phyloP scores from a whole-genome alignment of 1,140 invertebrate species.

The Arion vulgaris region DNA sequence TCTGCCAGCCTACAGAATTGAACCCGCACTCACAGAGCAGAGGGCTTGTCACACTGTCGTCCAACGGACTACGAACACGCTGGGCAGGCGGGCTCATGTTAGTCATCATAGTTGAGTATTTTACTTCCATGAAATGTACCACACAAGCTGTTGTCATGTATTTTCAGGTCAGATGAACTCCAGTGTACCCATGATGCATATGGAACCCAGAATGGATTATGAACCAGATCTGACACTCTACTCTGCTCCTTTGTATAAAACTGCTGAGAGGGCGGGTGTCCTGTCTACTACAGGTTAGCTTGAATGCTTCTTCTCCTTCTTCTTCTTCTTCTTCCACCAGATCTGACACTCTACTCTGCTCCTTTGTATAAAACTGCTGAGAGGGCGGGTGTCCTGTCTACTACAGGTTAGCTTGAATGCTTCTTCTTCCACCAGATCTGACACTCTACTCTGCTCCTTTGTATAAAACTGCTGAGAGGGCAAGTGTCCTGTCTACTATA shows the following conservation, averaged over 20 bases:
- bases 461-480: conserved; percentile 88
- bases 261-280: conserved; percentile 84
- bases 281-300: conserved; percentile 83
- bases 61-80: too few relatives aligned
- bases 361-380: conserved; percentile 90
- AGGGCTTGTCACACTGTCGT: too few relatives aligned
- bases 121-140: too few relatives aligned
- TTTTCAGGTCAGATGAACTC: conserved; percentile 79
- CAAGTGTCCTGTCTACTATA: conserved; percentile 87
- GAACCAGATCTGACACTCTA: conserved; percentile 80
- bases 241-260: conserved; percentile 87
- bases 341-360: conserved; percentile 81
- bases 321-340: too few relatives aligned
- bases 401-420: conserved; percentile 78
- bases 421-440: too few relatives aligned
- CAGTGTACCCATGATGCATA: conserved; percentile 82
- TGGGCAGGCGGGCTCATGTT: too few relatives aligned
- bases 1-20: too few relatives aligned
- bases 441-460: conserved; percentile 83
- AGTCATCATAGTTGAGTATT: too few relatives aligned
- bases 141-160: not conserved
- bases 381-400: conserved; percentile 86
- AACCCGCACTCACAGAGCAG: too few relatives aligned
- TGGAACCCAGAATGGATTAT: conserved; percentile 80
- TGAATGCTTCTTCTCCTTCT: not conserved